Percentiles rank a stretch among this genome's conserved stretches.
Evolutionary conservation across 2,888 invertebrate genomes (phyloP).

Genomic region (Lasioglossum pauxillum): DNA sequence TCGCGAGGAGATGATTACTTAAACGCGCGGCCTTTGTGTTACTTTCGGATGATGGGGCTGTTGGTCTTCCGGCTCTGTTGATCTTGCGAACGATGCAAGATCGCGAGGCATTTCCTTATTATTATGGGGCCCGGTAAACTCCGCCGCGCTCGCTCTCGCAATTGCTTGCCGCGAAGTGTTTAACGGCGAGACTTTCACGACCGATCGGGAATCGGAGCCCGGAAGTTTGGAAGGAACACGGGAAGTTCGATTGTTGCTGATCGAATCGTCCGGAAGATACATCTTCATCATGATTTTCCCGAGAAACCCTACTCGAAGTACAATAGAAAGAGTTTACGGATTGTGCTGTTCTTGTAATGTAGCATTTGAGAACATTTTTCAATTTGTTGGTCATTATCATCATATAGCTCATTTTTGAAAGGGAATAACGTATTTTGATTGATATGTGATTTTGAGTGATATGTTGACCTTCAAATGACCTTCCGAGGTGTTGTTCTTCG

Average conservation of each 20-base stretch:
- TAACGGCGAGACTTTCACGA: neutral
- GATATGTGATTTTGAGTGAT: too few species aligned
- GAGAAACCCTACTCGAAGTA: neutral
- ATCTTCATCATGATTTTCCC: neutral
- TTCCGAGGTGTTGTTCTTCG: neutral
- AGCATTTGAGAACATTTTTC: too few species aligned
- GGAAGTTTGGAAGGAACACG: neutral
- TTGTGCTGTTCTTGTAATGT: neutral
- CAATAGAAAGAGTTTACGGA: neutral
- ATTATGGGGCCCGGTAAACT: neutral
- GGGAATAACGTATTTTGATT: too few species aligned
- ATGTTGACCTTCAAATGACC: neutral
- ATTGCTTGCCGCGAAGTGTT: neutral
- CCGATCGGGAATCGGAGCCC: neutral
- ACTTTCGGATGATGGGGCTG: constrained; percentile 15
- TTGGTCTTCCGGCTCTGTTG: constrained; percentile 3
- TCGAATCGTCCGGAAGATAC: neutral
- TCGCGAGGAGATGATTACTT: constrained; percentile 2
- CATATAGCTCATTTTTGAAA: too few species aligned
- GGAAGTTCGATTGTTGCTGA: neutral
- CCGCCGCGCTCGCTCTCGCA: neutral
- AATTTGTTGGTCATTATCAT: too few species aligned
- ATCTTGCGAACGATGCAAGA: constrained; percentile 13
- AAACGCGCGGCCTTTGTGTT: constrained; percentile 4
- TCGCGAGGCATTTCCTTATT: constrained; percentile 11